Evolutionary conservation across 2,888 invertebrate species (phyloP), one percentile per base, ranked within the genome.

Genomic region (Eupelmus urozonus): DNA sequence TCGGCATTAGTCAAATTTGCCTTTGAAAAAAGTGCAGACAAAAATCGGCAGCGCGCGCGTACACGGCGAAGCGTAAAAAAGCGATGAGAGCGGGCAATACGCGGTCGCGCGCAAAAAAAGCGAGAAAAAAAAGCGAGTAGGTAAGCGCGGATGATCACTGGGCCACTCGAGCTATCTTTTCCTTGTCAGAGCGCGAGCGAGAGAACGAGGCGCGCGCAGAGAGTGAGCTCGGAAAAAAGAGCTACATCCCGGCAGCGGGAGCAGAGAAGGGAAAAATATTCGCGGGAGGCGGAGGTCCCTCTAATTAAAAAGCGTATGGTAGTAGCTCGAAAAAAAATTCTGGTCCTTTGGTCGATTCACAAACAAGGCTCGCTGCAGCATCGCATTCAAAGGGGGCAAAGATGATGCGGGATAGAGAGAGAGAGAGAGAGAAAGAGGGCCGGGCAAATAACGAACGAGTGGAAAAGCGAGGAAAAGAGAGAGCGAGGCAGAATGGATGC

Each of bases 261-360:
- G 57, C 45, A 73, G 67, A 42, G 62, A 57, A 72, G 62, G 51
- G 60, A 53, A 67, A 77, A 71, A 62, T 66, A 62, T 75, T 57
- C 63, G 78, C 29, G 66, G 40, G 23, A 51, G 42, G 42, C 0
- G 60, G 29, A 60, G 79, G 70, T 77, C 80, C 72, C 81, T 83
- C 84, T 85, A 87, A 87, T 87, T 86, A 87, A 86, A 86, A 85
- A 84, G 83, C 84, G 83, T 82, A 85, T 83, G 85, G 83, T 81
- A 78, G 81, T 78, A 79, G 13, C n/a, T 25, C 82, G 29, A 45
- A 16, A 16, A 82, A 85, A 83, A 84, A 82, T 82, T 82, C 81
- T 80, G 83, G 82, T 85, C 81, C 84, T 86, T 86, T 86, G 83
- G 84, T 81, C 85, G 85, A 87, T 86, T 86, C 84, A 66, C 85